Evolutionary conservation across 2,888 invertebrate species (phyloP).

Genomic region (Drosophila austrosaltans): DNA sequence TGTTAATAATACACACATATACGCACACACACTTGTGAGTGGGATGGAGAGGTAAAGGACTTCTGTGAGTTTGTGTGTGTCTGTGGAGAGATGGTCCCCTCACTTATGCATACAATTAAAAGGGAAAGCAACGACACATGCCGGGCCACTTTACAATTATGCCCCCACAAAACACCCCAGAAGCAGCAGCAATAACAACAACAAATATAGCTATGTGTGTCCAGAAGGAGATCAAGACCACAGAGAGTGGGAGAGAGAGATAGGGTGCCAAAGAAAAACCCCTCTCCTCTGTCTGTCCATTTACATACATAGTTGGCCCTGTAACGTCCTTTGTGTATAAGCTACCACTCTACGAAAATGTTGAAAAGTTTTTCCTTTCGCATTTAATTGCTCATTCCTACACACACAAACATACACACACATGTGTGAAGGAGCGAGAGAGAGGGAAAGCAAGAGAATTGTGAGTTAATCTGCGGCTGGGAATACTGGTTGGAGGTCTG

Average conservation of each 20-base stretch:
- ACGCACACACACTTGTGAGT: constrained; percentile 2
- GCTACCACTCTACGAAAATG: constrained; percentile 45
- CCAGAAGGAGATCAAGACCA: constrained; percentile 3
- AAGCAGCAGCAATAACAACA: constrained; percentile 13
- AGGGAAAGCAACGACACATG: constrained; percentile 55
- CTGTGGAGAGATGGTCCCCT: constrained; percentile 8
- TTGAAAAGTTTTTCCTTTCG: constrained; percentile 63
- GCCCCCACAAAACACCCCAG: constrained; percentile 30
- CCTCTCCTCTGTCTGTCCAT: constrained; percentile 25
- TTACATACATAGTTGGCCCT: constrained; percentile 44
- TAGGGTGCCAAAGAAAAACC: constrained; percentile 9
- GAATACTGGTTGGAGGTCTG: constrained; percentile 6
- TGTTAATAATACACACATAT: constrained; percentile 63
- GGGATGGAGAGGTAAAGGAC: background rate
- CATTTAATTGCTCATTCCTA: constrained; percentile 63
- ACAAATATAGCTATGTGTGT: background rate
- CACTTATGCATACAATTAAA: constrained; percentile 64
- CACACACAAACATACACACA: constrained; percentile 19
- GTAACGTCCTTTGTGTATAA: constrained; percentile 50
- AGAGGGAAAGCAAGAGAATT: constrained; percentile 20
- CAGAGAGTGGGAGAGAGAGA: constrained; percentile 3
- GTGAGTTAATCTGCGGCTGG: constrained; percentile 65
- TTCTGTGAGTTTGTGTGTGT: background rate
- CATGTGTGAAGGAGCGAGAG: background rate
- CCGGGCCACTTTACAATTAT: constrained; percentile 64